Conservation (phyloP, 2,113 vertebrate genomes). For the Dunckerocampus dactyliophorus region DNA sequence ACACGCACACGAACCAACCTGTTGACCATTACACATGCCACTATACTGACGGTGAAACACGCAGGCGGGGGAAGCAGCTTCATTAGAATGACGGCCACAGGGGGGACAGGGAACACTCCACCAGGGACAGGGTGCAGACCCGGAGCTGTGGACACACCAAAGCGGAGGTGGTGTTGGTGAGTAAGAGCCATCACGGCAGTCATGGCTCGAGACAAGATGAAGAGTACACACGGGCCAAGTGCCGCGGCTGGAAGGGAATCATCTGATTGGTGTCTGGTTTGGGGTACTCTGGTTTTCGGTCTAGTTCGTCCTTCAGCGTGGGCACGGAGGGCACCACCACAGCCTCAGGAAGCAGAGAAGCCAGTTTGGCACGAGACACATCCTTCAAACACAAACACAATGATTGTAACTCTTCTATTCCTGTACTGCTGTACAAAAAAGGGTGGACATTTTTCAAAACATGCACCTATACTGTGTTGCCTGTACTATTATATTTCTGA, state of each 20-base stretch:
- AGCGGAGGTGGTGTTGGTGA: neutral
- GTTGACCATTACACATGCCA: neutral
- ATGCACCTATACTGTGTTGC: too few species aligned
- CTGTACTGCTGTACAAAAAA: too few species aligned
- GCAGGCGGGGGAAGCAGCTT: conserved; percentile 94
- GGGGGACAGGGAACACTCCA: conserved; percentile 95
- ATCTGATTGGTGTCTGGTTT: conserved; percentile 98
- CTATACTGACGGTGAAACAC: conserved; percentile 87
- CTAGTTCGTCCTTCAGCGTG: conserved; percentile 87
- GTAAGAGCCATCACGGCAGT: neutral
- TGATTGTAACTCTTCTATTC: too few species aligned
- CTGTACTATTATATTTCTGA: too few species aligned
- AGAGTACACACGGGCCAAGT: conserved; percentile 87
- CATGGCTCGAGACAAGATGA: too few species aligned
- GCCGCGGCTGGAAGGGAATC: conserved; percentile 97
- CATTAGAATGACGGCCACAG: conserved; percentile 92
- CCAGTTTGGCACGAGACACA: conserved; percentile 92
- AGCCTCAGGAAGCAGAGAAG: conserved; percentile 87
- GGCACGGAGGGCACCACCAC: conserved; percentile 90
- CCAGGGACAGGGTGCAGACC: conserved; percentile 95
- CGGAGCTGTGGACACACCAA: conserved; percentile 74
- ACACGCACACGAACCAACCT: neutral
- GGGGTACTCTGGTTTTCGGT: conserved; percentile 96
- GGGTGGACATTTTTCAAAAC: too few species aligned
- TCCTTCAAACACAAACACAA: conserved; percentile 70